Evolutionary conservation across 1,140 invertebrate genomes (phyloP), one percentile per base, ranked within the genome.

Genomic region (Lasioglossum albipes): DNA sequence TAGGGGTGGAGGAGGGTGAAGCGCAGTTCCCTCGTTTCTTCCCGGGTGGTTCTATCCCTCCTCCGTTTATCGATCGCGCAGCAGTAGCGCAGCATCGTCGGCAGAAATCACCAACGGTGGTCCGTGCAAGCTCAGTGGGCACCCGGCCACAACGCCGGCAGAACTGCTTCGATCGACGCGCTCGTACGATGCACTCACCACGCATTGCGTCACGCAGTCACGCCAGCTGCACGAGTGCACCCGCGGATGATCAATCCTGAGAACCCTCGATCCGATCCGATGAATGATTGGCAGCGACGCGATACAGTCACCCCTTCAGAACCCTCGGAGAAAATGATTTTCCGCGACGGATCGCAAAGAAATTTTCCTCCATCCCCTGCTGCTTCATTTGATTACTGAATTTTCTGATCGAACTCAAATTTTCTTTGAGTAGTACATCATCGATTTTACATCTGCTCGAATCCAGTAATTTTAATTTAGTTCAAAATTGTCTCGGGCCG

Each of bases 61-160:
- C 89, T 89, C 87, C 88, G 89, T 89, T 91, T 93, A 93, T 92
- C 91, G 92, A 93, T 93, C 89, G 76, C 85, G 82, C 70, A 66
- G 66, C 75, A 79, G 75, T 74, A 86, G 82, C 72, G 79, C 65
- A 80, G 66, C 75, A 86, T 79, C 84, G 76, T 74, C 72, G 80
- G 62, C 68, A 78, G 72, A 76, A 83, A 86, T 84, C 81, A 86
- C 61, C 84, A 70, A 83, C 81, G 76, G 49, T 62, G 54, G 45
- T 73, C 78, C 84, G 67, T 79, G 41, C 54, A 67, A 82, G 78
- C 86, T 91, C 92, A 92, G 91, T 93, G 91, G 91, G 88, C 92
- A 89, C 91, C 91, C 91, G 89, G 92, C 91, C 91, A 91, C 91
- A 89, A 92, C 85, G 91, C 91, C 91, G 91, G 90, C 88, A 90